phyloP scores from a whole-genome alignment of 2,797 vertebrate species.

The Enteromius mattozi region DNA sequence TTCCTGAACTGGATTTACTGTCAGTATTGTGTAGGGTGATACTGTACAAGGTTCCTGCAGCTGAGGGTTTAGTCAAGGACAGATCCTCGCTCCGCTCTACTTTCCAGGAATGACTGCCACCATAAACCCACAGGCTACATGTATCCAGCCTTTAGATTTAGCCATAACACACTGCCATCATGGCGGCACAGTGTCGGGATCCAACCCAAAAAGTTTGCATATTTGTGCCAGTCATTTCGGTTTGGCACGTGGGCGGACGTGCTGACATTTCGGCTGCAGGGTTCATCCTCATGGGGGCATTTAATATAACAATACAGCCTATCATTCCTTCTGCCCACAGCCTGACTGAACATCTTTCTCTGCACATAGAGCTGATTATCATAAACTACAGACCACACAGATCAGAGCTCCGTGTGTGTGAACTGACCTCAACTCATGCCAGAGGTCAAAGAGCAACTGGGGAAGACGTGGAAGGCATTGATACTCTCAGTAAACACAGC shows the following conservation, averaged over 20 bases:
- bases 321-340: constrained; percentile 53
- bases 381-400: constrained; percentile 36
- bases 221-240: constrained; percentile 34
- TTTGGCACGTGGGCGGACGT: constrained; percentile 43
- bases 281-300: constrained; percentile 46
- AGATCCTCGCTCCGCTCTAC: not conserved
- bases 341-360: constrained; percentile 19
- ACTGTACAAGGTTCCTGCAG: not conserved
- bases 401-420: constrained; percentile 18
- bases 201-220: constrained; percentile 29
- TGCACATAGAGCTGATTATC: constrained; percentile 33
- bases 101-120: not conserved
- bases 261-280: constrained; percentile 52
- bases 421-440: not conserved
- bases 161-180: constrained; percentile 43
- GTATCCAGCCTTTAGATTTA: constrained; percentile 10
- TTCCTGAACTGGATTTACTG: not conserved
- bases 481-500: not conserved
- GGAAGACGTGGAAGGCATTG: constrained; percentile 16
- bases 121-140: not conserved
- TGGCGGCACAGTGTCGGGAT: not conserved
- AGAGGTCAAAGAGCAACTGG: constrained; percentile 21
- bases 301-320: constrained; percentile 51
- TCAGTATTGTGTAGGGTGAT: not conserved
- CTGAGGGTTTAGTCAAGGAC: not conserved